Conservation (phyloP, 2,888 invertebrate genomes). For the Ophioninae sp. region DNA sequence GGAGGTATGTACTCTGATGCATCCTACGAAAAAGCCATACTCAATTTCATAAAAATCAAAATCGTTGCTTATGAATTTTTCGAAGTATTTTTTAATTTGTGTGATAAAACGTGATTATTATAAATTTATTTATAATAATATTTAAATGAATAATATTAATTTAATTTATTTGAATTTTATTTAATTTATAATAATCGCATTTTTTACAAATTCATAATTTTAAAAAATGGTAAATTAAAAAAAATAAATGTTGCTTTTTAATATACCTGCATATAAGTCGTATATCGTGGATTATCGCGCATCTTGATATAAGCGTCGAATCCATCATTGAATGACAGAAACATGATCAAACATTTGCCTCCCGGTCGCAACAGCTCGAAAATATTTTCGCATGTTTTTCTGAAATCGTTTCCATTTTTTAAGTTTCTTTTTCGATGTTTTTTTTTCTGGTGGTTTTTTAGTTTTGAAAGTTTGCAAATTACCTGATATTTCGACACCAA, state of each 20-base stretch:
- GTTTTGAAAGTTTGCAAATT: conserved; percentile 65
- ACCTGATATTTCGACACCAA: conserved; percentile 90
- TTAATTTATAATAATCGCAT: no score
- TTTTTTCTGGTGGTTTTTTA: not conserved
- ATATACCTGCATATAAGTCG: conserved; percentile 84
- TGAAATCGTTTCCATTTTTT: conserved; percentile 72
- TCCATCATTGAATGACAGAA: conserved; percentile 86
- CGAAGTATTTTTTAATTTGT: not conserved
- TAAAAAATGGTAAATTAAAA: no score
- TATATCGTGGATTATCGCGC: conserved; percentile 84
- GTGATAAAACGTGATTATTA: not conserved
- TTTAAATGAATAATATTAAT: no score
- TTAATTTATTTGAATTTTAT: no score
- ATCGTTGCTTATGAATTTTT: no score
- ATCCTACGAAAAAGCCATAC: conserved; percentile 80
- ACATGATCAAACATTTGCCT: conserved; percentile 87
- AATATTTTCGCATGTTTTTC: conserved; percentile 85
- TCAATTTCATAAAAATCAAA: not conserved
- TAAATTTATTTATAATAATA: no score
- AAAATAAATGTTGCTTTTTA: not conserved
- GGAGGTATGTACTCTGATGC: conserved; percentile 86
- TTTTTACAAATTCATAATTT: no score
- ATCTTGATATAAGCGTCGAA: conserved; percentile 87
- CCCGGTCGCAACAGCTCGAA: conserved; percentile 85
- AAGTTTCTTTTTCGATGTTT: not conserved